phyloP scores from a whole-genome alignment of 2,113 vertebrate genomes.

The Hystrix brachyura region DNA sequence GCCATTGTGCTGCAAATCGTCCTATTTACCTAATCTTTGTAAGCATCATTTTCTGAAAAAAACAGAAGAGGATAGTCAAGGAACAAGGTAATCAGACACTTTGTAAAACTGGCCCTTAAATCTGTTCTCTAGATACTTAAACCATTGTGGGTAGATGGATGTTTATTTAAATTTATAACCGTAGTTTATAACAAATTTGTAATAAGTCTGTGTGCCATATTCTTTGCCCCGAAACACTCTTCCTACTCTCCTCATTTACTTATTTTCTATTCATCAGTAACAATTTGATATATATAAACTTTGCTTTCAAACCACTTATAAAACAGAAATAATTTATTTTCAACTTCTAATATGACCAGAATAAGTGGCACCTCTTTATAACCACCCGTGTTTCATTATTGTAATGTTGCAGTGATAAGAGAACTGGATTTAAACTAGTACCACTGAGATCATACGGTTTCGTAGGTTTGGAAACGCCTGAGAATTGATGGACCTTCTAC shows the following conservation, averaged over 20 bases:
- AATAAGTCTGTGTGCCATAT: background rate
- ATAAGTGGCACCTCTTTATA: background rate
- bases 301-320: background rate
- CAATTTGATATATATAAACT: slow-evolving; percentile 23
- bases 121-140: background rate
- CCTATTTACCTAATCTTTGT: background rate
- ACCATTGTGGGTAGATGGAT: background rate
- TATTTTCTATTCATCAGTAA: background rate
- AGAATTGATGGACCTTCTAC: background rate
- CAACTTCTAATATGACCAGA: slow-evolving; percentile 41
- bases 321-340: slow-evolving; percentile 16
- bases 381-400: background rate
- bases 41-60: slow-evolving; percentile 49
- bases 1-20: background rate
- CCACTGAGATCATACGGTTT: background rate
- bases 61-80: background rate
- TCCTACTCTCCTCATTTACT: background rate
- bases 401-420: background rate
- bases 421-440: background rate
- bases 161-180: slow-evolving; percentile 27
- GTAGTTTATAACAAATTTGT: background rate
- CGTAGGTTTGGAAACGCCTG: background rate
- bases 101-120: background rate
- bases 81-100: background rate
- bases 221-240: background rate